Conservation (phyloP, 2,797 vertebrate species). For the Neosalanx taihuensis region DNA sequence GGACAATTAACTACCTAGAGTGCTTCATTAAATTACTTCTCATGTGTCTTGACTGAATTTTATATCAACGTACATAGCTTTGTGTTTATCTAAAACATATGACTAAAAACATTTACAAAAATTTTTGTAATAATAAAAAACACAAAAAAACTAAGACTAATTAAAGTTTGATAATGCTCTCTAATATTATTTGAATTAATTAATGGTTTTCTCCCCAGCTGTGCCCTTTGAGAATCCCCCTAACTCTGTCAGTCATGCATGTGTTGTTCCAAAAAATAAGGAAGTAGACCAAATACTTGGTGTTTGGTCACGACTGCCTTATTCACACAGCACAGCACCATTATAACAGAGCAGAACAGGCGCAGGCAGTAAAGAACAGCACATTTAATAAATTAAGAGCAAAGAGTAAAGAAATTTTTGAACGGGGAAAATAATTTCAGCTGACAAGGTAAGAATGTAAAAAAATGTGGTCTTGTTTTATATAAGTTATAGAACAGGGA, state of each 20-base stretch:
- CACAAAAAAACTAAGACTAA: background rate
- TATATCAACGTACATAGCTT: background rate
- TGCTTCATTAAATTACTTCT: no score
- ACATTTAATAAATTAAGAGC: background rate
- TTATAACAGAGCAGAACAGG: slow-evolving; percentile 44
- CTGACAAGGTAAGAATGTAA: slow-evolving; percentile 10
- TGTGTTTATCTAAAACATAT: no score
- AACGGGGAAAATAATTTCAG: background rate
- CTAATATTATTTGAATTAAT: no score
- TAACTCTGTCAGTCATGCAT: slow-evolving; percentile 24
- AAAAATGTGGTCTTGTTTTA: background rate
- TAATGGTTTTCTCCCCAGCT: background rate
- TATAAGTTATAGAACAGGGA: background rate
- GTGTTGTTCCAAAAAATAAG: slow-evolving; percentile 40
- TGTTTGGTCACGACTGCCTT: background rate
- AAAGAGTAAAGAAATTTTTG: background rate
- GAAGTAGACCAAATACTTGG: slow-evolving; percentile 52
- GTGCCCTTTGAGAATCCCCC: background rate
- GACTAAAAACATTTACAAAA: no score
- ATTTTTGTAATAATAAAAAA: slow-evolving; percentile 1
- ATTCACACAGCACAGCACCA: background rate
- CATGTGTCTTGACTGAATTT: background rate
- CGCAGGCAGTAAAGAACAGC: background rate
- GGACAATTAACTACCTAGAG: background rate
- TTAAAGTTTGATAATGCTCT: no score